Conservation (phyloP, 2,113 vertebrate species). For the Gadus chalcogrammus region DNA sequence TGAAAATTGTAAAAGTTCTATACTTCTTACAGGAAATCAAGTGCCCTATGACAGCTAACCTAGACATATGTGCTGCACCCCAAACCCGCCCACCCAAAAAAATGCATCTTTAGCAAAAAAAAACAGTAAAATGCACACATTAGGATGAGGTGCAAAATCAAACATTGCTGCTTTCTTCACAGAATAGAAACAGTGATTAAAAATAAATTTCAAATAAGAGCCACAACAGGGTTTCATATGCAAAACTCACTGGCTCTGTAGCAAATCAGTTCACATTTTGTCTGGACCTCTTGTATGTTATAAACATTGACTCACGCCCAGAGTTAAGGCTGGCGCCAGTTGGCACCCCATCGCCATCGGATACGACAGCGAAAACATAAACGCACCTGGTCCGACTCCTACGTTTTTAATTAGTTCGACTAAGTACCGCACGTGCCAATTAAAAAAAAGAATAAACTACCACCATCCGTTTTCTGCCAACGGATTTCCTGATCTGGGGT, state of each 20-base stretch:
- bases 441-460: neutral
- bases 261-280: slow-evolving; percentile 30
- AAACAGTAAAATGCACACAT: slow-evolving; percentile 48
- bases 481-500: slow-evolving; percentile 3
- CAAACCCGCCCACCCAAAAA: neutral
- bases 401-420: too few species aligned
- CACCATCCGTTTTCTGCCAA: slow-evolving; percentile 14
- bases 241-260: neutral
- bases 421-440: too few species aligned
- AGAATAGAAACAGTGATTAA: neutral
- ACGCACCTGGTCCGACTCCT: neutral
- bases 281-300: too few species aligned
- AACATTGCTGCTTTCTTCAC: slow-evolving; percentile 1
- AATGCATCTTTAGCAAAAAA: slow-evolving; percentile 21
- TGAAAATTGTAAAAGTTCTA: slow-evolving; percentile 16
- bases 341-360: neutral
- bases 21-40: slow-evolving; percentile 38
- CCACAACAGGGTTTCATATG: slow-evolving; percentile 16
- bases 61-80: slow-evolving; percentile 26
- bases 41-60: slow-evolving; percentile 43
- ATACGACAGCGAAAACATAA: neutral
- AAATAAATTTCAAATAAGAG: slow-evolving; percentile 11
- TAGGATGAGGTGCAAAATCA: slow-evolving; percentile 18
- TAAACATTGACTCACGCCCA: neutral
- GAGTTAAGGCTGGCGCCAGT: slow-evolving; percentile 10